Base-by-base conservation (phyloP, 2,888 invertebrate species). In the Hecatera dysodea region DNA sequence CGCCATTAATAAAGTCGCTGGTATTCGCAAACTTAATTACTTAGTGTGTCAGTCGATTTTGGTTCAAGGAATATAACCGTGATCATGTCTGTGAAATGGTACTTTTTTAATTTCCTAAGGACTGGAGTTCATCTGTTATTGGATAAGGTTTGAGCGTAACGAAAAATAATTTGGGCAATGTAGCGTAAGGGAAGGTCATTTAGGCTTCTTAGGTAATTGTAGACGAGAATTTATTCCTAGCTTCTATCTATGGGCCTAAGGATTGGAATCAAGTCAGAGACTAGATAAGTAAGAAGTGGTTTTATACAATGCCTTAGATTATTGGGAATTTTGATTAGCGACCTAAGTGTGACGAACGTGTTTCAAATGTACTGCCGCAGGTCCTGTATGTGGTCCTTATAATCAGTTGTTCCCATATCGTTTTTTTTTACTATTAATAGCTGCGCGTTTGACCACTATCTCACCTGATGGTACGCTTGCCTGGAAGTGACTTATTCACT, bases 21-120 rank as follows among this genome's bases (percentile, higher is more conserved):
- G 72, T 42, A 71, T 74, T 77, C 52, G n/a, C 33, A 17, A 60
- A 55, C 59, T 67, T 83, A 72, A 67, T 76, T n/a, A n/a, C n/a
- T n/a, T 72, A 62, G 60, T 53, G 60, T 48, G 63, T 57, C 22
- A 53, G 17, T 67, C 62, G 67, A 81, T 46, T 81, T 57, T 55
- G 53, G 15, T 62, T 69, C 22, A 24, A 57, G 64, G 22, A 65
- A 69, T 65, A 57, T 76, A 50, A 62, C 53, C 27, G 33, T 17
- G 53, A 60, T 63, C 42, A n/a, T 62, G 29, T 52, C 66, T 36
- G 24, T 52, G 44, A 52, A 57, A 57, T 64, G 48, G 52, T 36
- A 57, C 42, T 55, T 60, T 60, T 78, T 72, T 8, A 36, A 78
- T 46, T 55, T 52, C 42, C 42, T 15, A 15, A 53, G 42, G 56